A percentile compares a stretch with the other conserved stretches of the same genome.
Conservation (phyloP, 2,797 vertebrate species). For the Rhinatrema bivittatum region DNA sequence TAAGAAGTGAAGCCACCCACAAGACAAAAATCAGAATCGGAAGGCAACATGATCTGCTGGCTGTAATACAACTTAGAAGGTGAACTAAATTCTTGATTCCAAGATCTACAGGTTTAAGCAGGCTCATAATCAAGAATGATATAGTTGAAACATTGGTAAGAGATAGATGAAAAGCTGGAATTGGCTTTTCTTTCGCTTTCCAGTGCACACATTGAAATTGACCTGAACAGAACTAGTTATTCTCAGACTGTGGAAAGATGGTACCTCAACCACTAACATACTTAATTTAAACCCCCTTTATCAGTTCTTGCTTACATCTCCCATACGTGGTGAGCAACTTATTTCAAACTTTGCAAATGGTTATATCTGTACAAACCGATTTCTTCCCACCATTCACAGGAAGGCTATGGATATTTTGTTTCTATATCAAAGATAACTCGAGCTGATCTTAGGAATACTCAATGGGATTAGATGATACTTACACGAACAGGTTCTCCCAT, state of each 20-base stretch:
- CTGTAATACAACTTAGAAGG: conserved; percentile 78
- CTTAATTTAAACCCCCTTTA: too few relatives aligned
- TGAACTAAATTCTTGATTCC: conserved; percentile 69
- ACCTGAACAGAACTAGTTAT: conserved; percentile 84
- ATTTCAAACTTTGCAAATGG: too few relatives aligned
- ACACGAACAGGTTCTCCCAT: too few relatives aligned
- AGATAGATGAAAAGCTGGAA: conserved; percentile 89
- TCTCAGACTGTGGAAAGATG: conserved; percentile 88
- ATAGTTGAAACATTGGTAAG: conserved; percentile 84
- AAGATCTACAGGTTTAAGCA: conserved; percentile 61
- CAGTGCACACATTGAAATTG: conserved; percentile 94
- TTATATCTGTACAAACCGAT: too few relatives aligned
- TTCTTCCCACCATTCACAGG: too few relatives aligned
- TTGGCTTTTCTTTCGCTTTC: conserved; percentile 96
- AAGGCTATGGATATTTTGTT: too few relatives aligned
- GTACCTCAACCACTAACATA: conserved; percentile 81
- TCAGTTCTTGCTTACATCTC: too few relatives aligned
- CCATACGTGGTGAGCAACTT: too few relatives aligned
- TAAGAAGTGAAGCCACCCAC: conserved; percentile 73
- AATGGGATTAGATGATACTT: too few relatives aligned
- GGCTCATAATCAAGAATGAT: conserved; percentile 90
- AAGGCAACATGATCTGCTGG: conserved; percentile 77
- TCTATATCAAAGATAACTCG: too few relatives aligned
- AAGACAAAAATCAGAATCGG: conserved; percentile 75
- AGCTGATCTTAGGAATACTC: too few relatives aligned